Conservation (phyloP, 1,140 invertebrate genomes). For the Rhyzopertha dominica region DNA sequence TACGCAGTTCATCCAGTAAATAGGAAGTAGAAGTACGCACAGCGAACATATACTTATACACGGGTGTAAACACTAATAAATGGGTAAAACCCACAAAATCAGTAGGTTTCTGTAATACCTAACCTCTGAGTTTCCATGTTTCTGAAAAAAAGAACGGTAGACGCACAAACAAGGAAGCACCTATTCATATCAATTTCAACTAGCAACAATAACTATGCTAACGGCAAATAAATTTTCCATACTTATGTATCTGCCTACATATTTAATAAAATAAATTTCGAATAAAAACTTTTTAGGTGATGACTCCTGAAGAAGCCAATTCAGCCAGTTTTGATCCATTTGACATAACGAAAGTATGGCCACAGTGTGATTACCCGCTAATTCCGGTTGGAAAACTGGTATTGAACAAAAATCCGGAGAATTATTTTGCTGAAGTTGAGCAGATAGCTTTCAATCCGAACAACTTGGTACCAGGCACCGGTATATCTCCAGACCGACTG, state of each 20-base stretch:
- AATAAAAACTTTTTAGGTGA: background rate
- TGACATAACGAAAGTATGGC: slow-evolving; percentile 91
- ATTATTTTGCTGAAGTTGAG: slow-evolving; percentile 94
- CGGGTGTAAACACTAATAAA: too few relatives aligned
- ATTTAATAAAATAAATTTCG: background rate
- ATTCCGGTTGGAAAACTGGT: slow-evolving; percentile 89
- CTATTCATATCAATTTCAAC: too few relatives aligned
- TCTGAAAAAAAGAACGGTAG: too few relatives aligned
- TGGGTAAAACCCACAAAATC: too few relatives aligned
- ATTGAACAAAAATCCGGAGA: slow-evolving; percentile 83
- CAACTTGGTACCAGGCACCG: slow-evolving; percentile 87
- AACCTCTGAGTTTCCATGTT: too few relatives aligned
- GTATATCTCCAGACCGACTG: slow-evolving; percentile 92
- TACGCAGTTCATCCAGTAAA: too few relatives aligned
- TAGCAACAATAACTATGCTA: too few relatives aligned
- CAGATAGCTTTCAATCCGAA: slow-evolving; percentile 92
- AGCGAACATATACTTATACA: too few relatives aligned
- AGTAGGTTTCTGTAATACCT: too few relatives aligned
- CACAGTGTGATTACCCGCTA: slow-evolving; percentile 84
- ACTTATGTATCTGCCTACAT: background rate
- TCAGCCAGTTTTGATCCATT: slow-evolving; percentile 74
- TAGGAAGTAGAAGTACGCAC: too few relatives aligned
- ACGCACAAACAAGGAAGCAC: too few relatives aligned
- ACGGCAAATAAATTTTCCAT: too few relatives aligned
- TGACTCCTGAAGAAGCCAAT: background rate